Percentiles rank a stretch among this genome's conserved stretches.
Evolutionary conservation across 2,888 invertebrate species (phyloP).

Genomic region (Taphrorychus bicolor): DNA sequence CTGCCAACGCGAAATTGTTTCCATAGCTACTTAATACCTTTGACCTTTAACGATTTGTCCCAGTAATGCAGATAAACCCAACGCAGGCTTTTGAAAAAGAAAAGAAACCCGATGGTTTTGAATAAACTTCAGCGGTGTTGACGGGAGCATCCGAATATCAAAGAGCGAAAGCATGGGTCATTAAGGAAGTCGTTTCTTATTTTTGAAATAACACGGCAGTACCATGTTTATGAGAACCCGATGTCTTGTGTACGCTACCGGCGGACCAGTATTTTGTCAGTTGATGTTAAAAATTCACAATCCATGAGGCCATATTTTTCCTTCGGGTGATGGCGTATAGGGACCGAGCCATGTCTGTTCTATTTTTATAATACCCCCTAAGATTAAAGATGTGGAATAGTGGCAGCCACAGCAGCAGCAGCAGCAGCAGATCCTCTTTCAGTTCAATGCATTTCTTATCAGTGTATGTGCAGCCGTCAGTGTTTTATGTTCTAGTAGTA

Average conservation of each 20-base stretch:
- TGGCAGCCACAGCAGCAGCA: background rate
- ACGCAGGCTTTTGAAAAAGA: no score
- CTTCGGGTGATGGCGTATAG: background rate
- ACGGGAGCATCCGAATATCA: conserved; percentile 14
- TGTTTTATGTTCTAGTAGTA: background rate
- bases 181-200: conserved; percentile 27
- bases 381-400: conserved; percentile 24
- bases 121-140: background rate
- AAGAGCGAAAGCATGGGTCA: conserved; percentile 8
- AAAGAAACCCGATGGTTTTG: background rate
- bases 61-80: no score
- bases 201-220: conserved; percentile 5
- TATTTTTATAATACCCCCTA: conserved; percentile 37
- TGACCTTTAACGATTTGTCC: conserved; percentile 10
- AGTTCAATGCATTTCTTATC: conserved; percentile 33
- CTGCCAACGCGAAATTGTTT: conserved; percentile 1
- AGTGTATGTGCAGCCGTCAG: conserved; percentile 13
- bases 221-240: conserved; percentile 22
- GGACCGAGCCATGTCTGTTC: conserved; percentile 12
- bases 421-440: conserved; percentile 15
- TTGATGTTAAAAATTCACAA: conserved; percentile 7
- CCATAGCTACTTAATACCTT: conserved; percentile 13
- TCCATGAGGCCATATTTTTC: background rate
- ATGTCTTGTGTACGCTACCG: background rate
- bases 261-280: conserved; percentile 18